Evolutionary conservation across 2,113 vertebrate species (phyloP).

Genomic region (Caloenas nicobarica): DNA sequence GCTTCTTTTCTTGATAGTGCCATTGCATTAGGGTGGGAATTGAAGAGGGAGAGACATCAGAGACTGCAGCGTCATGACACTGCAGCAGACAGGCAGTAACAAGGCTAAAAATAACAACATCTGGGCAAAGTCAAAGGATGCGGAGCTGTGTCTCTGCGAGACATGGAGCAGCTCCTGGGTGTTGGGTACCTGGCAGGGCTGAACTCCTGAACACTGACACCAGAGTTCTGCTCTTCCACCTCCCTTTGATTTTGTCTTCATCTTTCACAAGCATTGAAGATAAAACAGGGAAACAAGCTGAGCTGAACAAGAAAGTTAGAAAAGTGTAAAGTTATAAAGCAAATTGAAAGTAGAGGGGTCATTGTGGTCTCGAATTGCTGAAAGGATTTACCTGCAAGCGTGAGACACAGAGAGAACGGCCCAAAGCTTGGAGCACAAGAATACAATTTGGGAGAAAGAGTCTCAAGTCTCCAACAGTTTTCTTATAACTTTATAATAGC

Average conservation of each 20-base stretch:
- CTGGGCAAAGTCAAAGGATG: background rate
- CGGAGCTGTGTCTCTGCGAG: background rate
- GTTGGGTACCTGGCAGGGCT: background rate
- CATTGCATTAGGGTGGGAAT: background rate
- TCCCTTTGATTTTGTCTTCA: background rate
- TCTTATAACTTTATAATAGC: background rate
- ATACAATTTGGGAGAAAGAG: background rate
- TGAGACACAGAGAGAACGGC: background rate
- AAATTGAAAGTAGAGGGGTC: background rate
- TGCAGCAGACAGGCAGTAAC: background rate
- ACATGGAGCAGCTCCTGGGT: background rate
- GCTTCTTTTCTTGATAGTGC: background rate
- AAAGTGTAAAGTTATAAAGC: background rate
- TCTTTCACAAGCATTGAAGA: background rate
- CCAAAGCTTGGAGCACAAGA: background rate
- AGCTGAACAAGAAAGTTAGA: background rate
- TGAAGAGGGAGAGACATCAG: background rate
- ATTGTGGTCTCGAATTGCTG: background rate
- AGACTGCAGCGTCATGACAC: background rate
- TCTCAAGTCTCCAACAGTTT: background rate
- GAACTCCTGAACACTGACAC: background rate
- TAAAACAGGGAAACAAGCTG: background rate
- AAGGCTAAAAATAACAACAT: background rate
- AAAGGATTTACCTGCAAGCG: background rate
- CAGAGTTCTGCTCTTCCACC: background rate